Evolutionary conservation across 2,797 vertebrate genomes (phyloP).

Genomic region (Centroberyx gerrardi): DNA sequence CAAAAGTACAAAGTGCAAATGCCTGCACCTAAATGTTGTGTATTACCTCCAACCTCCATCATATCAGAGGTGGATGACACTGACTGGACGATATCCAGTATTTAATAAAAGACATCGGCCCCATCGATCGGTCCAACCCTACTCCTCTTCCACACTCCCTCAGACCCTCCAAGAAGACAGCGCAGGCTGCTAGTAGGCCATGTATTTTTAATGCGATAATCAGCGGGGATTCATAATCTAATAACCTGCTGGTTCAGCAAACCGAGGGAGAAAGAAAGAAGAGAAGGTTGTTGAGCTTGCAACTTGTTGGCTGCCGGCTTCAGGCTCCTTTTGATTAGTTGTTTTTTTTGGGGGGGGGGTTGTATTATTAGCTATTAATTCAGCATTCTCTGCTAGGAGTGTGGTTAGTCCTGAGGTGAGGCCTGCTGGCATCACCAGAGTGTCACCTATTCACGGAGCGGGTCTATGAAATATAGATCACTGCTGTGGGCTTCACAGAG

Average conservation of each 20-base stretch:
- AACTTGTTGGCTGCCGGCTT: slow-evolving; percentile 15
- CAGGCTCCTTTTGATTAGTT: slow-evolving; percentile 3
- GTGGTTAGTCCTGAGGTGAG: slow-evolving; percentile 12
- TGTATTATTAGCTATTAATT: slow-evolving; percentile 39
- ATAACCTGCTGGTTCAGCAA: slow-evolving; percentile 29
- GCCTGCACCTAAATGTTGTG: too few relatives aligned
- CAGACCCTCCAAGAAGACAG: neutral
- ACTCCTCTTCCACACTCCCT: slow-evolving; percentile 7
- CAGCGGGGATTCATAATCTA: slow-evolving; percentile 28
- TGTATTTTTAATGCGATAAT: slow-evolving; percentile 26
- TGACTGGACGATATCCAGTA: neutral
- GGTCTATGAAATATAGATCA: slow-evolving; percentile 44
- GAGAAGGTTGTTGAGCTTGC: slow-evolving; percentile 24
- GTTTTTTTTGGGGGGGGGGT: slow-evolving; percentile 6
- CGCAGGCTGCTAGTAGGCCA: neutral
- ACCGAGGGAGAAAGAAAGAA: slow-evolving; percentile 13
- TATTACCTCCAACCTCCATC: neutral
- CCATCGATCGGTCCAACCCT: neutral
- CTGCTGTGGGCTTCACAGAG: slow-evolving; percentile 25
- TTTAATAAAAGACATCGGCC: neutral
- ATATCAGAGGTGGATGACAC: neutral
- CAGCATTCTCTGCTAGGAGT: slow-evolving; percentile 7
- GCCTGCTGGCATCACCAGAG: slow-evolving; percentile 12
- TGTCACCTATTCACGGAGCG: slow-evolving; percentile 30
- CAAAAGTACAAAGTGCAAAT: too few relatives aligned